Percentiles rank a stretch among this genome's conserved stretches.
phyloP scores from a whole-genome alignment of 2,888 invertebrate species.

The Phalangium opilio region DNA sequence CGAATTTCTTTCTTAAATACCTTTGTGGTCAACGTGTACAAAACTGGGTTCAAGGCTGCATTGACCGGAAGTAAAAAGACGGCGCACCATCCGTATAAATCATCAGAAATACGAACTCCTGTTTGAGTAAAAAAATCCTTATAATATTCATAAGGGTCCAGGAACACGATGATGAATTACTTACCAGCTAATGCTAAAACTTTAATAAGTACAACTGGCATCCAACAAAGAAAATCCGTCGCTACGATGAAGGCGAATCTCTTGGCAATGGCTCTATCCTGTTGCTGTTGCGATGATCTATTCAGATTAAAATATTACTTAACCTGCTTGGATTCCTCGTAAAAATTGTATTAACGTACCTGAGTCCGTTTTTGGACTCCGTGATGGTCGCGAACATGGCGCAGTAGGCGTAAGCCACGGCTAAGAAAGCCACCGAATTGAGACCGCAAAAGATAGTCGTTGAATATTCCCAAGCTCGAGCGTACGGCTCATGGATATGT shows the following conservation, averaged over 20 bases:
- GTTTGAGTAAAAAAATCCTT: background rate
- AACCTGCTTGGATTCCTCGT: too few species aligned
- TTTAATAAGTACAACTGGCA: constrained; percentile 43
- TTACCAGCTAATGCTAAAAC: constrained; percentile 40
- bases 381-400: constrained; percentile 43
- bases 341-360: constrained; percentile 22
- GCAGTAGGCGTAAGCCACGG: constrained; percentile 42
- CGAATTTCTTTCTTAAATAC: constrained; percentile 37
- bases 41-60: constrained; percentile 44
- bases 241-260: constrained; percentile 44
- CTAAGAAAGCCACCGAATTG: constrained; percentile 40
- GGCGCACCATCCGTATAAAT: constrained; percentile 44
- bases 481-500: constrained; percentile 44
- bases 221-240: constrained; percentile 45
- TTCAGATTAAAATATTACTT: too few species aligned
- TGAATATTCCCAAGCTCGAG: constrained; percentile 37
- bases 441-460: constrained; percentile 41
- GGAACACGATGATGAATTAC: too few species aligned
- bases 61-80: constrained; percentile 45
- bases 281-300: constrained; percentile 41
- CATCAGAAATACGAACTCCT: constrained; percentile 40
- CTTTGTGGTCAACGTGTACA: constrained; percentile 45
- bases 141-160: too few species aligned
- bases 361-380: constrained; percentile 41
- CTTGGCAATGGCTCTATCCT: constrained; percentile 42